Evolutionary conservation across 1,140 invertebrate genomes (phyloP).

Genomic region (Drosophila baimaii): DNA sequence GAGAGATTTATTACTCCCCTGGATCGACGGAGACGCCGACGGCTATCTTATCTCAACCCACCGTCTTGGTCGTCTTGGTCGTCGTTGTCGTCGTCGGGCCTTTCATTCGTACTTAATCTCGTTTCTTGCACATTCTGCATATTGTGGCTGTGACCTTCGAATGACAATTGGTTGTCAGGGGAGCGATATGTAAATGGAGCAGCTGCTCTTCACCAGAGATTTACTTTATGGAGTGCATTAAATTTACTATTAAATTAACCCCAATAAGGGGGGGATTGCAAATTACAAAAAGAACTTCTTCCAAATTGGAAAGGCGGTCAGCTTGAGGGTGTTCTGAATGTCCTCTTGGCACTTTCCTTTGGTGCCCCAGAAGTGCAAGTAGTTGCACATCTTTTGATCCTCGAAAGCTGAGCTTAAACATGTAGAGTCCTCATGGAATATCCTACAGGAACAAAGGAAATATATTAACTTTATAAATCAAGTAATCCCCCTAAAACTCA

Average conservation of each 20-base stretch:
- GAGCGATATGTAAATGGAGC: constrained; percentile 19
- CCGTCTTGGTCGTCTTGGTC: background rate
- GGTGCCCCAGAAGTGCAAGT: constrained; percentile 23
- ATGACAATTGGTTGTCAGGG: constrained; percentile 8
- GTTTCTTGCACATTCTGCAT: constrained; percentile 37
- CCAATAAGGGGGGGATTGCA: background rate
- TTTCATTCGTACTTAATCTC: constrained; percentile 47
- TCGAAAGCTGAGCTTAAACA: constrained; percentile 39
- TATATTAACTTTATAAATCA: background rate
- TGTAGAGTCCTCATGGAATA: constrained; percentile 8
- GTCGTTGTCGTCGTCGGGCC: background rate
- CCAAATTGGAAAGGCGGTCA: constrained; percentile 38
- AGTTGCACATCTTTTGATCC: constrained; percentile 44
- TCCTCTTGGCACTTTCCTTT: constrained; percentile 28
- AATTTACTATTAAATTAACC: constrained; percentile 5
- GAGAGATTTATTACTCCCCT: constrained; percentile 14
- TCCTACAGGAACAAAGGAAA: background rate
- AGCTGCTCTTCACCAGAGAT: constrained; percentile 3
- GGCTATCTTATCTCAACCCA: constrained; percentile 33
- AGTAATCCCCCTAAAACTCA: constrained; percentile 17
- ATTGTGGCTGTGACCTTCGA: constrained; percentile 42
- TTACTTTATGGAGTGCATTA: background rate
- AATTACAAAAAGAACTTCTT: constrained; percentile 42
- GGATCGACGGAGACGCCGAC: constrained; percentile 1
- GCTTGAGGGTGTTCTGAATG: constrained; percentile 22